phyloP scores from a whole-genome alignment of 2,113 vertebrate species.

The Procapra przewalskii region DNA sequence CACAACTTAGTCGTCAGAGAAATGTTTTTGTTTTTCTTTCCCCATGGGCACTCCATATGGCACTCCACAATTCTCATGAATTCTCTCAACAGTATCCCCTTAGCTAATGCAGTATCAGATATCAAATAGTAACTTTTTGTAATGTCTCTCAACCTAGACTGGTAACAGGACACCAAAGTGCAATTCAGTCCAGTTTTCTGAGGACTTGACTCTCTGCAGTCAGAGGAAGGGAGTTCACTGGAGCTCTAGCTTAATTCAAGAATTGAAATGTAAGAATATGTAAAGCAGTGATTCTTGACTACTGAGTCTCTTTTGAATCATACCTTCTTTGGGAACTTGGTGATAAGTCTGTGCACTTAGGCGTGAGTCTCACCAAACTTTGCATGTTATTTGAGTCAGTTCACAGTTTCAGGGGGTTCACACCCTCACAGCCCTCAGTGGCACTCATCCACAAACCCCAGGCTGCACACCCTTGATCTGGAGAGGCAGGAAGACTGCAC shows the following conservation, averaged over 20 bases:
- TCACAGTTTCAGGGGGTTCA: not conserved
- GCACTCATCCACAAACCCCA: not conserved
- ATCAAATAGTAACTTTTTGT: not conserved
- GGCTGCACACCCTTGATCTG: not conserved
- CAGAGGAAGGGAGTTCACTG: not conserved
- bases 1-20: not conserved
- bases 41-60: not conserved
- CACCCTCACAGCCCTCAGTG: too few relatives aligned
- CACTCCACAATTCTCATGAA: not conserved
- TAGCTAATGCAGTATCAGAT: not conserved
- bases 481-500: not conserved
- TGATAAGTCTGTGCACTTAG: not conserved
- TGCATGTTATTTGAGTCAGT: not conserved
- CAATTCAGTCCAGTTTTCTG: not conserved
- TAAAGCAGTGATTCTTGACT: not conserved
- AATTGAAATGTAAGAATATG: not conserved
- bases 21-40: not conserved
- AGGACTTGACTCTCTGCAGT: not conserved
- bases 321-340: not conserved
- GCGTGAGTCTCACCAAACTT: not conserved
- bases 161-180: not conserved
- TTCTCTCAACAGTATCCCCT: not conserved
- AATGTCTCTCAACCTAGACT: not conserved
- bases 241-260: not conserved
- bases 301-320: not conserved